Evolutionary conservation across 2,888 invertebrate genomes (phyloP).

Genomic region (Pristionchus entomophagus): DNA sequence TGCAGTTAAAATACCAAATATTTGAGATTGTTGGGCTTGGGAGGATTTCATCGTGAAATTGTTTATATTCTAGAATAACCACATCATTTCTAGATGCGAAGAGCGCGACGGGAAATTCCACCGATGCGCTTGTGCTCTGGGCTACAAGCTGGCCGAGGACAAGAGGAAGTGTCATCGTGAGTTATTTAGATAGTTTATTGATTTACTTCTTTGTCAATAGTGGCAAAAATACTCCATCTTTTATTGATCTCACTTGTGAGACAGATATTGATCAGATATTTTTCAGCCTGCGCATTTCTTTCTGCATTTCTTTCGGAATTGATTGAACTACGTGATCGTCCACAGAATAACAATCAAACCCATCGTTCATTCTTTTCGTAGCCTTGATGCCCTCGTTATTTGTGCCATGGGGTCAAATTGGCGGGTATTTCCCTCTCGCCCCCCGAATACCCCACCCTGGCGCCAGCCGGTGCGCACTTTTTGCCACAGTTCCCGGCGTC

Average conservation of each 20-base stretch:
- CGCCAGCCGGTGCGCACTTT: neutral
- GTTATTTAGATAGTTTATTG: neutral
- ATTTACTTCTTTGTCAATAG: too few relatives aligned
- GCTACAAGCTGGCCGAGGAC: constrained; percentile 82
- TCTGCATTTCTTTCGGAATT: too few relatives aligned
- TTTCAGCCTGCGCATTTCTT: neutral
- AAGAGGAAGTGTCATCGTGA: constrained; percentile 76
- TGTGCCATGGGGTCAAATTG: neutral
- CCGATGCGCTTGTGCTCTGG: constrained; percentile 86
- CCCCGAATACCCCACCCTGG: neutral
- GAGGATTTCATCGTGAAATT: too few relatives aligned
- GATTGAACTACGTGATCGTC: too few relatives aligned
- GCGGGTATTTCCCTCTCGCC: neutral
- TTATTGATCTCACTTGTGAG: too few relatives aligned
- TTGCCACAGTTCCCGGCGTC: neutral
- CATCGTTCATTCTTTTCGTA: neutral
- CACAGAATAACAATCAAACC: neutral
- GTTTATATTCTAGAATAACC: too few relatives aligned
- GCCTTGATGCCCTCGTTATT: neutral
- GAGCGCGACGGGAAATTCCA: constrained; percentile 78
- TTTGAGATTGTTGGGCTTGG: too few relatives aligned
- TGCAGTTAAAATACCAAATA: too few relatives aligned
- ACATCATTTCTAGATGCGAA: constrained; percentile 79
- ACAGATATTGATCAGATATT: neutral
- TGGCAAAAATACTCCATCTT: too few relatives aligned